Conservation (phyloP, 2,888 invertebrate genomes). For the Andrena trimmerana region DNA sequence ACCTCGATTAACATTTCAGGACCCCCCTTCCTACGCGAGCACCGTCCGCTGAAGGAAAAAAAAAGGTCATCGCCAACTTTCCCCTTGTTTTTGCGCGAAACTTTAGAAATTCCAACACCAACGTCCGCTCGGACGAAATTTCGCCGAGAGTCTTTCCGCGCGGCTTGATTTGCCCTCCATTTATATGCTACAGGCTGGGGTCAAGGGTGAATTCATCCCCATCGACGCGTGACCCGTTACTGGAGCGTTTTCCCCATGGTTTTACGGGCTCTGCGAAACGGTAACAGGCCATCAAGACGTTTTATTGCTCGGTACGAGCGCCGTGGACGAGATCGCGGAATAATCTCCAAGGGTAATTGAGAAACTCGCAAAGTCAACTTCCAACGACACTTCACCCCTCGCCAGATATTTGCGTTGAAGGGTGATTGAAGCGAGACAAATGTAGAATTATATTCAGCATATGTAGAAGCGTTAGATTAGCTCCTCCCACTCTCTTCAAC, state of each 20-base stretch:
- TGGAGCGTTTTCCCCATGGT: not conserved
- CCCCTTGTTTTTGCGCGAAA: not conserved
- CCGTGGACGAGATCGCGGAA: not conserved
- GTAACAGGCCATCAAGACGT: not conserved
- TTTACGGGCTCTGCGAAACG: slow-evolving; percentile 17
- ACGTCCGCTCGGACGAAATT: slow-evolving; percentile 4
- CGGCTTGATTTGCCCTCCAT: not conserved
- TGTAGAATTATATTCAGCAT: too few species aligned
- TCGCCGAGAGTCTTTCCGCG: not conserved
- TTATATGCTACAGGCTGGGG: slow-evolving; percentile 1
- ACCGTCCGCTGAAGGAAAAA: not conserved
- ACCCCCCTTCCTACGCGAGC: not conserved
- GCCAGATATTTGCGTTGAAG: too few species aligned
- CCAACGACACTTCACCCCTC: not conserved
- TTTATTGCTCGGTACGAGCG: slow-evolving; percentile 13
- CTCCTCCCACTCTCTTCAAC: not conserved
- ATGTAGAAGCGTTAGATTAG: too few species aligned
- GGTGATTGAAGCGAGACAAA: too few species aligned
- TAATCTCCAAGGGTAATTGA: slow-evolving; percentile 25
- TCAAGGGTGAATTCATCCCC: slow-evolving; percentile 29
- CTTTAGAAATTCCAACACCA: slow-evolving; percentile 11
- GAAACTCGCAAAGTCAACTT: not conserved
- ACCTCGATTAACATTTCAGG: not conserved
- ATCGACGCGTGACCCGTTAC: not conserved
- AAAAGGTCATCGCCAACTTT: not conserved